phyloP scores from a whole-genome alignment of 2,888 invertebrate species.

The Ophion slaviceki region DNA sequence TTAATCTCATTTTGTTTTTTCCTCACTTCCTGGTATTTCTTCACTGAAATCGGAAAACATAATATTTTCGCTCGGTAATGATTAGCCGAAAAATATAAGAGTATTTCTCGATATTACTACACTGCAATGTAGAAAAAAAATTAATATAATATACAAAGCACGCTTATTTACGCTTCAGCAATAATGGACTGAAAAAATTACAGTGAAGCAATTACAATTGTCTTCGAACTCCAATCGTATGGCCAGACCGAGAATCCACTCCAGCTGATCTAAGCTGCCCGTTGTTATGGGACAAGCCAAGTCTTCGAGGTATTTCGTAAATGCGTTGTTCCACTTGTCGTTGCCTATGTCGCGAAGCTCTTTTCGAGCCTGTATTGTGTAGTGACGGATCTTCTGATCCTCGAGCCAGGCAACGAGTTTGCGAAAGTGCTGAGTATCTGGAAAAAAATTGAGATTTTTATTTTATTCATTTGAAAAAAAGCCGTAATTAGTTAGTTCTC shows the following conservation, averaged over 20 bases:
- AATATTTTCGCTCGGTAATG: not conserved
- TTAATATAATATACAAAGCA: no score
- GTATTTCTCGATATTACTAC: not conserved
- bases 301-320: constrained; percentile 90
- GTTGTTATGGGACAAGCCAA: constrained; percentile 89
- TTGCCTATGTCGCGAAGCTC: constrained; percentile 89
- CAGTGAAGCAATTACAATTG: constrained; percentile 85
- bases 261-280: constrained; percentile 88
- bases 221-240: constrained; percentile 93
- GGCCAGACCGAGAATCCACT: constrained; percentile 94
- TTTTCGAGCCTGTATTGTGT: constrained; percentile 92
- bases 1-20: constrained; percentile 85
- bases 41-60: constrained; percentile 78
- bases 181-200: not conserved
- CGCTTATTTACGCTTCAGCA: not conserved
- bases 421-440: constrained; percentile 92
- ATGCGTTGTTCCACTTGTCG: constrained; percentile 89
- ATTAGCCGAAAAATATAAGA: no score
- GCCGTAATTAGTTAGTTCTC: not conserved
- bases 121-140: constrained; percentile 25
- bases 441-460: constrained; percentile 58
- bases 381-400: constrained; percentile 95
- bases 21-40: constrained; percentile 88
- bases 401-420: constrained; percentile 95
- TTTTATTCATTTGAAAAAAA: not conserved